Base-by-base conservation (phyloP, 2,797 vertebrate species). In the Furcifer pardalis region DNA sequence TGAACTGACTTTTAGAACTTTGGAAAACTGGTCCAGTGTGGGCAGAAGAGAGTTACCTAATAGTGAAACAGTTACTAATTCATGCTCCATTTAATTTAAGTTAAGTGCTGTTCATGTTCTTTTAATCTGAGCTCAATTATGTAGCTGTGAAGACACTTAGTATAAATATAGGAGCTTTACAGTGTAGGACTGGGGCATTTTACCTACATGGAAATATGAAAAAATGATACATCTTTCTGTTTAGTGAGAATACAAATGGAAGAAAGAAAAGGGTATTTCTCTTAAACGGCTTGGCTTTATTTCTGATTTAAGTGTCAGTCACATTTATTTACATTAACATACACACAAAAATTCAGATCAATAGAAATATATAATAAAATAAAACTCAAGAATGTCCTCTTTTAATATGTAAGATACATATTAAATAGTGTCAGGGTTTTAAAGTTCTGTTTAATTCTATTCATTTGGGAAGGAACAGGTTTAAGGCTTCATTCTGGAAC, bases 381-480 rank as follows among this genome's bases (percentile, higher is more conserved):
- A n/a, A n/a, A 49, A 8, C 17, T 52, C 17, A 52, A 65, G 40
- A 79, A 17, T 65, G 68, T 77, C 49, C 76, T 87, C 88, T 0
- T 0, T 88, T 66, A 46, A 42, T 88, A 0, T n/a, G n/a, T 40
- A 10, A 63, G 35, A 42, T 74, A 13, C 1, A 1, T 13, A 63
- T 5, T 46, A 87, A 87, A 63, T 42, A 73, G 42, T 74, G 77
- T 27, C 7, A 63, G 75, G 78, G 21, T 74, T 86, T 85, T 30
- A 37, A 69, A 63, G 21, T 77, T 86, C 8, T 81, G 66, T n/a
- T 25, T 81, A 30, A 27, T 23, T 60, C 74, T 72, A 35, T 65
- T 81, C n/a, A 77, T 91, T 82, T 60, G 83, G 32, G 72, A 59
- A 76, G 83, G 30, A 73, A 32, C 44, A 62, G 86, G 7, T 65